Evolutionary conservation across 2,888 invertebrate genomes (phyloP).

Genomic region (Drosophila nr. perissopoda): DNA sequence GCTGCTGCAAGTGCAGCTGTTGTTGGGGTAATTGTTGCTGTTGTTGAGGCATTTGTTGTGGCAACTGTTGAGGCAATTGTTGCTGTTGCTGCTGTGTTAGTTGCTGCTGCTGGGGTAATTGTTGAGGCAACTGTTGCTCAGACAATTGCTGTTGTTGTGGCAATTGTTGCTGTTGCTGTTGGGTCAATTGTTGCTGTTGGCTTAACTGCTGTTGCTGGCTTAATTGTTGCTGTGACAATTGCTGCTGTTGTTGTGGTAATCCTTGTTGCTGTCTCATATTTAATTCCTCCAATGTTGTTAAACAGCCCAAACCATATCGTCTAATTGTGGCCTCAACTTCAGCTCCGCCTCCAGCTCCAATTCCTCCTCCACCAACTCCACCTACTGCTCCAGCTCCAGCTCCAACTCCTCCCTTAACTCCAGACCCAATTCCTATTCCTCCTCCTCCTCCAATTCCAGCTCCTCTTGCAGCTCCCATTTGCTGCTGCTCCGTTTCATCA

Average conservation of each 20-base stretch:
- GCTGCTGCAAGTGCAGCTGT: slow-evolving; percentile 37
- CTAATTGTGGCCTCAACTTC: not conserved
- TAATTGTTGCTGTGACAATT: not conserved
- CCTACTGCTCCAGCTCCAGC: too few species aligned
- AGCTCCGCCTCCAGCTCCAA: not conserved
- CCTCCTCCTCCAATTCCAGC: not conserved
- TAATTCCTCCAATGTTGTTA: not conserved
- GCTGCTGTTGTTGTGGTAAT: not conserved
- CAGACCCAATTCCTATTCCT: not conserved
- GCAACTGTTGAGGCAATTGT: not conserved
- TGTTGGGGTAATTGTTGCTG: slow-evolving; percentile 53
- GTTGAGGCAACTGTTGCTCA: not conserved
- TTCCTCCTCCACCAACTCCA: not conserved
- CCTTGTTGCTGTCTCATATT: not conserved
- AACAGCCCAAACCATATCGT: not conserved
- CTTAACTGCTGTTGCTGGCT: not conserved
- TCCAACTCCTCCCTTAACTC: not conserved
- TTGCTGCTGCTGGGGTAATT: not conserved
- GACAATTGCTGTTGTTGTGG: not conserved
- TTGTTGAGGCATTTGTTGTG: not conserved
- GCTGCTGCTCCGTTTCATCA: slow-evolving; percentile 85
- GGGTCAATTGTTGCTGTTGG: slow-evolving; percentile 1
- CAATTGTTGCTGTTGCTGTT: not conserved
- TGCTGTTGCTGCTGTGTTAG: not conserved
- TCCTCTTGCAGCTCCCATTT: not conserved